Base-by-base conservation (phyloP, 2,113 vertebrate species). In the Laticauda colubrina region DNA sequence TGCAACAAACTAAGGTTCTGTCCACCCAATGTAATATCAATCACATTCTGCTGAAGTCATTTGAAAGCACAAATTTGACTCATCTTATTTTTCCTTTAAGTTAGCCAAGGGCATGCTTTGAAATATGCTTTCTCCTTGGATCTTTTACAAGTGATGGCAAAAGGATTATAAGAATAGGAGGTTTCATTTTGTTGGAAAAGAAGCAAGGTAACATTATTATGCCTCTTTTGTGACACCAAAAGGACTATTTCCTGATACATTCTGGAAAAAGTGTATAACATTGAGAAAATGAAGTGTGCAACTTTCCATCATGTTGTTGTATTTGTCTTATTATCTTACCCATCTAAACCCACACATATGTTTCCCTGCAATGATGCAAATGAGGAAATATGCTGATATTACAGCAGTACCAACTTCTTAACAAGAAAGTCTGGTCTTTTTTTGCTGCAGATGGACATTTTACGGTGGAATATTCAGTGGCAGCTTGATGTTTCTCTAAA, bases 151-250 rank as follows among this genome's bases (percentile, higher is more conserved):
- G 92, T 56, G 91, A 34, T 0, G 24, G 85, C 92, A 92, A 93
- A 94, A 92, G 90, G 95, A 94, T 95, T 91, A 95, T 93, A 96
- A 92, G 95, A 97, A 95, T 92, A 87, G 90, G 93, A 89, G 92
- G 54, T 81, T 81, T 91, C 93, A 39, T 53, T 51, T 24, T 48
- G 91, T 86, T 69, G 93, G 95, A 96, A 94, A 94, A 95, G 89
- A 93, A 48, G 21, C 29, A 56, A 61, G 0, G 94, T 95, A 5
- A 61, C 95, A 48, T 90, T 57, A 89, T 4, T 89, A 75, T 85
- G 94, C 92, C 93, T 1, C 24, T 18, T 56, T 0, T 29, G 69
- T 0, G 90, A 89, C 93, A 93, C 8, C 0, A 61, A 93, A 95
- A 1, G 87, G 34, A 10, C 64, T 81, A 45, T 14, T 53, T 43